Base-by-base conservation (phyloP, 2,888 invertebrate species). In the Drosophila seclusa region DNA sequence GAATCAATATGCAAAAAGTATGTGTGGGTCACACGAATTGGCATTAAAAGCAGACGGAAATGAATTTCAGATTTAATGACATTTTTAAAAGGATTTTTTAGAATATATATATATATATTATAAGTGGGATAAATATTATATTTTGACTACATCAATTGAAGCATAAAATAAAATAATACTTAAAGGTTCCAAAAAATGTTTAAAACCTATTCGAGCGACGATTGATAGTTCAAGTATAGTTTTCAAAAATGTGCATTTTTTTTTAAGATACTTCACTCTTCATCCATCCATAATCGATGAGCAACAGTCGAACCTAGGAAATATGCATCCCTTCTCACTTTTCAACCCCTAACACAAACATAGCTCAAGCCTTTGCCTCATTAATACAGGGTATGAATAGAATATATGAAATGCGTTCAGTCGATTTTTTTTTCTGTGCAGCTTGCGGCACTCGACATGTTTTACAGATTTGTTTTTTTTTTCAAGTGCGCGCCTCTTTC, bases 401-500 rank as follows among this genome's bases (percentile, higher is more conserved):
- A 49, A 6, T 36, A 8, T 34, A 40, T 34, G 16, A 45, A 45
- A 45, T 45, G 45, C 52, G 31, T 31, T 3, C 10, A 31, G 31
- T 10, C 10, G 3, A 10, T 31, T n/a, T 7, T n/a, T 24, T 24
- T 50, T 42, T 8, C 18, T 53, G 38, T 48, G 40, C 69, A 54
- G 69, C 18, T 69, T 70, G 49, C 65, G 57, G 34, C 55, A 50
- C 61, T 64, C 45, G 31, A 52, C n/a, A 32, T 63, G 63, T 52
- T 70, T 42, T 32, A 49, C 40, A 60, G 45, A 54, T 21, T 45
- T 2, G 21, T 21, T 45, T 24, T 45, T 61, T 29, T 57, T 67
- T 71, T 76, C 50, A 72, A 78, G 78, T 78, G 78, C 60, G 62
- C 54, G 54, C 55, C 31, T 38, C 55, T 58, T 54, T 69, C 29